phyloP scores from a whole-genome alignment of 2,113 vertebrate genomes.

The Grantiella picta region DNA sequence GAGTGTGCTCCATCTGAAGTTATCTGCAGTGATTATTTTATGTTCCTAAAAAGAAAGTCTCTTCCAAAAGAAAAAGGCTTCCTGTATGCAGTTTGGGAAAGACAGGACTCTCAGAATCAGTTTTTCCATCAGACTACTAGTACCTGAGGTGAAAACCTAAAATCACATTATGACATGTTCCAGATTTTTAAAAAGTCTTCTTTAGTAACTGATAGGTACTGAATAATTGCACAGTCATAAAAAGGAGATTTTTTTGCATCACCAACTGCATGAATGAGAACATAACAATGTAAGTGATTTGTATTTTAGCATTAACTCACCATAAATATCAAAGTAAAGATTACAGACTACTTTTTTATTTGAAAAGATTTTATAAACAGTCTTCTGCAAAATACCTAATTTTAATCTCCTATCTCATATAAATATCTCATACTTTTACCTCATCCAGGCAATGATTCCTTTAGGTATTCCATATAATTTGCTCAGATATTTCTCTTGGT shows the following conservation, averaged over 20 bases:
- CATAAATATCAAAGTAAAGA: neutral
- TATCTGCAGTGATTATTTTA: neutral
- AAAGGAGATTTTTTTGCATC: neutral
- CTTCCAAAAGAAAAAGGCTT: neutral
- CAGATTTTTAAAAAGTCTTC: neutral
- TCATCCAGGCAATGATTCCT: conserved; percentile 38
- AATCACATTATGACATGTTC: neutral
- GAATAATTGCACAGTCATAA: neutral
- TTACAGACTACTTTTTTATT: neutral
- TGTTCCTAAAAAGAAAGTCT: neutral
- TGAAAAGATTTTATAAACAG: neutral
- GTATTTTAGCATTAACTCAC: neutral
- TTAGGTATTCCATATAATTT: conserved; percentile 39
- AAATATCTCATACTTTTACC: conserved; percentile 4
- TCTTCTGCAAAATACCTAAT: neutral
- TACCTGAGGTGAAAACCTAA: neutral
- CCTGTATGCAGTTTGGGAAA: neutral
- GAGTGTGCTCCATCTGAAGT: neutral
- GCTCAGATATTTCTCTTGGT: conserved; percentile 18
- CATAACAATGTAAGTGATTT: neutral
- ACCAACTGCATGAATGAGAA: neutral
- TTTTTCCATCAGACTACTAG: neutral
- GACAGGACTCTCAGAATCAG: neutral
- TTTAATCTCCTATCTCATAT: neutral
- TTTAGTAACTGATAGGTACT: neutral